These are phyloP conservation scores for Drosophila funebris DNA, from an alignment of 1,140 invertebrate genomes.

Conservation along the genomic window DNA sequence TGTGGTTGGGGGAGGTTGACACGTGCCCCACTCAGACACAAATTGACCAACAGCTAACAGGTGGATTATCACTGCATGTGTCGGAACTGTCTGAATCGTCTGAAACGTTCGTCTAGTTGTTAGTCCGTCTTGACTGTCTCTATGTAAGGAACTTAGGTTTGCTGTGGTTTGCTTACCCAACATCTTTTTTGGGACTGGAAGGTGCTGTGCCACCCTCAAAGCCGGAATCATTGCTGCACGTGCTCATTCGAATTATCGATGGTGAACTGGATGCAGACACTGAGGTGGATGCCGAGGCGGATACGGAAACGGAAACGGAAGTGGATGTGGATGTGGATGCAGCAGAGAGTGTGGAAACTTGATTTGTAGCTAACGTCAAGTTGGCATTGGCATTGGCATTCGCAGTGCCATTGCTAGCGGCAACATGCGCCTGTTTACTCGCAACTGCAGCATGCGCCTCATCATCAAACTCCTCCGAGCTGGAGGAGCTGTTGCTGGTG, in stretches of 20 bases:
- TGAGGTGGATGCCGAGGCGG: conserved; percentile 4
- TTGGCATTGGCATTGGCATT: not conserved
- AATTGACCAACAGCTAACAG: not conserved
- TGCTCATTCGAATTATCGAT: conserved; percentile 83
- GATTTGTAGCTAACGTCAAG: not conserved
- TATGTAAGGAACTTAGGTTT: too few species aligned
- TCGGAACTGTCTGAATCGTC: not conserved
- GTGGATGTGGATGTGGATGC: conserved; percentile 13
- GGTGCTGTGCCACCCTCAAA: conserved; percentile 83
- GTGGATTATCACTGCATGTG: not conserved
- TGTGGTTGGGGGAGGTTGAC: not conserved
- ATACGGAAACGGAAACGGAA: conserved; percentile 22
- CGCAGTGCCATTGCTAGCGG: not conserved
- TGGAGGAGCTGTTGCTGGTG: conserved; percentile 6
- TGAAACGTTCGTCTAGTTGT: not conserved
- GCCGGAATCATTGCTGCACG: conserved; percentile 84
- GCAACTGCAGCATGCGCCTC: not conserved
- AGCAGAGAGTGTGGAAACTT: conserved; percentile 20
- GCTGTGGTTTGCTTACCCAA: conserved; percentile 84
- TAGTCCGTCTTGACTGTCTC: too few species aligned
- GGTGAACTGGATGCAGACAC: conserved; percentile 38
- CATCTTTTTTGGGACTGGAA: conserved; percentile 83
- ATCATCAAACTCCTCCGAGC: conserved; percentile 4
- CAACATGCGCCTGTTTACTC: not conserved
- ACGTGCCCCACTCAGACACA: conserved; percentile 1